Percentiles rank a stretch among this genome's conserved stretches.
phyloP scores from a whole-genome alignment of 2,888 invertebrate species.

The Lymantria monacha region DNA sequence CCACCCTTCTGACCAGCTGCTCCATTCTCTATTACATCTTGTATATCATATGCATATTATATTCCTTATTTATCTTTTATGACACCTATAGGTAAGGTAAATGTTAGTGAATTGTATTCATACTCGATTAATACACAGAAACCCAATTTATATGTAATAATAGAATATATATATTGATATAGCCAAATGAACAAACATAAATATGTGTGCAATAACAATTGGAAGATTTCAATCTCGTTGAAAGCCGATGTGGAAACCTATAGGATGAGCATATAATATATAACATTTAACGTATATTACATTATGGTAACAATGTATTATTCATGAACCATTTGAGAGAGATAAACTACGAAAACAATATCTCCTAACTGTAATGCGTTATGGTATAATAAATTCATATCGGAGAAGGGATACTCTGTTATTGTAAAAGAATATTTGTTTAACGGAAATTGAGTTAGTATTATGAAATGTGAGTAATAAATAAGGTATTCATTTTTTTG shows the following conservation, averaged over 20 bases:
- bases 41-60: too few relatives aligned
- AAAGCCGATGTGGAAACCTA: conserved; percentile 47
- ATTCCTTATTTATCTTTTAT: too few relatives aligned
- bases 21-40: too few relatives aligned
- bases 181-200: conserved; percentile 15
- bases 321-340: conserved; percentile 53
- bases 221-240: conserved; percentile 60
- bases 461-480: conserved; percentile 3
- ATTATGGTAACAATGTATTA: conserved; percentile 57
- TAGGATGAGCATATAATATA: conserved; percentile 23
- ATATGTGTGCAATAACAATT: conserved; percentile 44
- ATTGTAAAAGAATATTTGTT: conserved; percentile 33
- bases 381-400: conserved; percentile 38
- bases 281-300: conserved; percentile 41
- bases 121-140: too few relatives aligned
- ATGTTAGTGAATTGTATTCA: too few relatives aligned
- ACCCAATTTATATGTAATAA: too few relatives aligned
- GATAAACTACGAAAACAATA: conserved; percentile 41
- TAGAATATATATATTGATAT: too few relatives aligned
- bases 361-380: conserved; percentile 27
- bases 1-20: too few relatives aligned
- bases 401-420: conserved; percentile 36
- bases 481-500: conserved; percentile 1
- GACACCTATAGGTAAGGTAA: too few relatives aligned
- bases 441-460: conserved; percentile 18